These are phyloP conservation scores for Morus bassanus DNA, from an alignment of 2,797 vertebrate genomes.

Conservation along the genomic window DNA sequence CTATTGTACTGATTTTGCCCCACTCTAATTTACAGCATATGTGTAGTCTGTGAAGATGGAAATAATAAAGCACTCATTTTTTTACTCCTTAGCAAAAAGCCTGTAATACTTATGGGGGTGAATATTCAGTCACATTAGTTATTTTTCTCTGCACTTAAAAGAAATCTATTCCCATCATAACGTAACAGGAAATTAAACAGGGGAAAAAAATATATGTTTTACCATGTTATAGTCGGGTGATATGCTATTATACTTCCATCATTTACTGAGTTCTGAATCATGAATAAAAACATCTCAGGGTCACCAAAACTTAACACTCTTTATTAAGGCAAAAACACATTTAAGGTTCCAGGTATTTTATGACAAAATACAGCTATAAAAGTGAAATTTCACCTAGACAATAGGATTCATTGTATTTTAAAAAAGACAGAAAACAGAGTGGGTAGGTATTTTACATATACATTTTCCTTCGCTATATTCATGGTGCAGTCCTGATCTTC, in stretches of 20 bases:
- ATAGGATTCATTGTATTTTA: neutral
- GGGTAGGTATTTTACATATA: neutral
- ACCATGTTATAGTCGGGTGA: neutral
- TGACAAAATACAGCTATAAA: neutral
- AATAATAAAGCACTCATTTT: neutral
- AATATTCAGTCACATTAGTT: neutral
- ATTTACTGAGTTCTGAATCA: neutral
- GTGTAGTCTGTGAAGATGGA: neutral
- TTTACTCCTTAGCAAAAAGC: neutral
- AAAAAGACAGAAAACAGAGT: neutral
- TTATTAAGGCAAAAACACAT: neutral
- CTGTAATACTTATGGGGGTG: neutral
- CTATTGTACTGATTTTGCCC: neutral
- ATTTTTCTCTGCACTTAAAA: neutral
- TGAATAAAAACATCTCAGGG: neutral
- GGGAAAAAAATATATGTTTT: neutral
- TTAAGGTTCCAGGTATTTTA: neutral
- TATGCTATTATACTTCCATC: neutral
- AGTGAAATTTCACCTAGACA: neutral
- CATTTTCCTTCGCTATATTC: neutral
- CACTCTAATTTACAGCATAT: neutral
- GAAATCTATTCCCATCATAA: neutral
- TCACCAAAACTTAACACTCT: neutral
- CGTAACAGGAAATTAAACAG: neutral
- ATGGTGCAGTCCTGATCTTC: neutral